A percentile compares a stretch with the other conserved stretches of the same genome.
Evolutionary conservation across 1,140 invertebrate genomes (phyloP).

Genomic region (Drosophila oshimai): DNA sequence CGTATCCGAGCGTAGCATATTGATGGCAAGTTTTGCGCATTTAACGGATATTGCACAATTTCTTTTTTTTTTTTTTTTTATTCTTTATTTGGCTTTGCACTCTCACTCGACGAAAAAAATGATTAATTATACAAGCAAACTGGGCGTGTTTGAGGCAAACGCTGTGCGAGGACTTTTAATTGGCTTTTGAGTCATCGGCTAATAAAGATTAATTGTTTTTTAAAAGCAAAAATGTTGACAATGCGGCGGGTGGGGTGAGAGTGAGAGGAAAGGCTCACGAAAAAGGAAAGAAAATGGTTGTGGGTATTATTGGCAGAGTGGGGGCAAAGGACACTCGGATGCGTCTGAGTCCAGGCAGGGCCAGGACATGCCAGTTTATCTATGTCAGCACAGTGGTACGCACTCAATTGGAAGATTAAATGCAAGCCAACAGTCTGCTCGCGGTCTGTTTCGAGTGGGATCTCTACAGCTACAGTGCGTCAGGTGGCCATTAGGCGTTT

Average conservation of each 20-base stretch:
- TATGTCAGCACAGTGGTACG: slow-evolving; percentile 72
- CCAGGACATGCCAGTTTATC: slow-evolving; percentile 72
- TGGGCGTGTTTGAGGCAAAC: slow-evolving; percentile 62
- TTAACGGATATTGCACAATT: slow-evolving; percentile 81
- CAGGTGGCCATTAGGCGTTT: neutral
- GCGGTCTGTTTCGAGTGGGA: slow-evolving; percentile 13
- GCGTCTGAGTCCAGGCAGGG: slow-evolving; percentile 50
- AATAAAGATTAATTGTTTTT: slow-evolving; percentile 82
- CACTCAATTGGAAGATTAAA: slow-evolving; percentile 81
- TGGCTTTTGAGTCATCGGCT: slow-evolving; percentile 79
- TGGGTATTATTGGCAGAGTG: neutral
- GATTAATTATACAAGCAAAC: slow-evolving; percentile 67
- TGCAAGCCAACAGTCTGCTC: slow-evolving; percentile 47
- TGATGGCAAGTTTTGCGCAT: slow-evolving; percentile 80
- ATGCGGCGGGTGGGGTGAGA: slow-evolving; percentile 1
- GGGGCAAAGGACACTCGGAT: slow-evolving; percentile 29
- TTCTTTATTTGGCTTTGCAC: slow-evolving; percentile 1
- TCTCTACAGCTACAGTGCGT: slow-evolving; percentile 17
- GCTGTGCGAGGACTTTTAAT: slow-evolving; percentile 72
- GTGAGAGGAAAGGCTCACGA: neutral
- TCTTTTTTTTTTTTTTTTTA: slow-evolving; percentile 26
- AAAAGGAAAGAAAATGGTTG: neutral
- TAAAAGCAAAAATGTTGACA: slow-evolving; percentile 75
- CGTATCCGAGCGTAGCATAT: slow-evolving; percentile 81
- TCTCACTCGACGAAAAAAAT: slow-evolving; percentile 44